A percentile compares a stretch with the other conserved stretches of the same genome.
These are phyloP conservation scores for Acanthiza pusilla DNA, from an alignment of 2,797 vertebrate genomes.

Conservation along the genomic window DNA sequence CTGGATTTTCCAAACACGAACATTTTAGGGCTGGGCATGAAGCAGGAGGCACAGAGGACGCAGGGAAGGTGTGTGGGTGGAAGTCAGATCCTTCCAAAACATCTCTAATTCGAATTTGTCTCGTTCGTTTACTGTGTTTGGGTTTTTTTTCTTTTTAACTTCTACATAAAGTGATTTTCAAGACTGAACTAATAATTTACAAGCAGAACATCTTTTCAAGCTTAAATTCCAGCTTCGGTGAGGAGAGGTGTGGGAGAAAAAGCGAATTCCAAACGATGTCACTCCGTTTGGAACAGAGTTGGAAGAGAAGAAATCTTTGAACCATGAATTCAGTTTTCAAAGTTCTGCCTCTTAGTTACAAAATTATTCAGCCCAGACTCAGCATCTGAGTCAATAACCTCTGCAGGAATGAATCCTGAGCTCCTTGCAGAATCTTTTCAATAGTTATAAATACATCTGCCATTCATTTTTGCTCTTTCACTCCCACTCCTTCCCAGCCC, in stretches of 20 bases:
- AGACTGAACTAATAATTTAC: neutral
- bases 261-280: fast-evolving
- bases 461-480: neutral
- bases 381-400: neutral
- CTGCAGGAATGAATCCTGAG: neutral
- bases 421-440: neutral
- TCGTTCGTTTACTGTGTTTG: too few relatives aligned
- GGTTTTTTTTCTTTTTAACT: too few relatives aligned
- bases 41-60: neutral
- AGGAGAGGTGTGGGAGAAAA: neutral
- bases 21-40: neutral
- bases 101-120: neutral
- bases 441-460: slow-evolving; percentile 17
- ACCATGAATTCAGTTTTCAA: neutral
- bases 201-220: neutral
- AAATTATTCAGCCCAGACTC: neutral
- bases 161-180: neutral
- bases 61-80: neutral
- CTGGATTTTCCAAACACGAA: neutral
- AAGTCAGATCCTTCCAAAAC: neutral
- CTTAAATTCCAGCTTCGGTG: neutral
- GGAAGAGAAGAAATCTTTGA: neutral
- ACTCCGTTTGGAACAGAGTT: neutral
- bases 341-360: neutral
- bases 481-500: slow-evolving; percentile 12